Base-by-base conservation (phyloP, 2,888 invertebrate species). In the Drosophila prolongata region DNA sequence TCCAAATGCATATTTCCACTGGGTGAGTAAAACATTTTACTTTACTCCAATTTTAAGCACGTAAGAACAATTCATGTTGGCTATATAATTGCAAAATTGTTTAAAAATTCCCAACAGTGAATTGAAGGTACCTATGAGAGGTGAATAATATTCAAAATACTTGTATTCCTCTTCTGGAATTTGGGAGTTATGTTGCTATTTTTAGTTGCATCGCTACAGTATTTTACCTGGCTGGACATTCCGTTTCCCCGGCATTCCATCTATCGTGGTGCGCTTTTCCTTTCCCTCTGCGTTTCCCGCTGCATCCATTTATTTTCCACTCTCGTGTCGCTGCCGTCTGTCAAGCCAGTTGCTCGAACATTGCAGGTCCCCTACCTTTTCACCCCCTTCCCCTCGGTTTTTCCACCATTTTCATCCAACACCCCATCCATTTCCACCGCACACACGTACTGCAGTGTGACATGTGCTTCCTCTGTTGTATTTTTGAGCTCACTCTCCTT, bases 391-490 rank as follows among this genome's bases (percentile, higher is more conserved):
- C 71, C 40, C 50, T 30, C 24, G 2, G 13, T n/a, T 3, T 35
- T 47, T 42, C 54, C 53, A 14, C 5, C 27, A 10, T 16, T 16
- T 13, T 14, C 52, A 35, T 11, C 44, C 8, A 52, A 47, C 42
- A 44, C 55, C 35, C 27, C 47, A 34, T 19, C 59, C 52, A 52
- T 69, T 46, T 40, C 50, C 55, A 16, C 59, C 52, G 53, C 69
- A 66, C 59, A 65, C 76, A 80, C 79, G 80, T 84, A 75, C 70
- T 70, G 67, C 73, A 69, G 52, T 71, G 74, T 85, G 85, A 85
- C 85, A 89, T 85, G 87, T 85, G 89, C 87, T 85, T 85, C 85
- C 85, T 85, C 85, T 87, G 71, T 78, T 79, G 66, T 80, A 87
- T 86, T 80, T 86, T 68, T 50, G 71, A 76, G 62, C 57, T 56